phyloP scores from a whole-genome alignment of 2,888 invertebrate species.

The Pherbina coryleti region DNA sequence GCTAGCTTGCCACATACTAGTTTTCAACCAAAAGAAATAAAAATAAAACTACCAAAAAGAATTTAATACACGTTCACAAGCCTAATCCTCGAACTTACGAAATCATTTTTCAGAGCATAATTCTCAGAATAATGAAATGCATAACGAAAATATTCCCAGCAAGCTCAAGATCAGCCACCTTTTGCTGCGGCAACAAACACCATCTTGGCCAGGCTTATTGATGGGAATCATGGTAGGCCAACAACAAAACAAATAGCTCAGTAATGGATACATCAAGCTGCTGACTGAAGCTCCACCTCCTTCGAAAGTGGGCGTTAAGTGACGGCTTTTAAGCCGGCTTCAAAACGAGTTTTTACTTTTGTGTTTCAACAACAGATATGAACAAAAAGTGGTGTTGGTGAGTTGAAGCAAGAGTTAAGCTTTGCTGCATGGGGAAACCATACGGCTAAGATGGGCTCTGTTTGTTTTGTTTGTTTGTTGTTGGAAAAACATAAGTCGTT shows the following conservation, averaged over 20 bases:
- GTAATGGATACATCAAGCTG: background rate
- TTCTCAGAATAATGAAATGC: slow-evolving; percentile 30
- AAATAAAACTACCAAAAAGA: background rate
- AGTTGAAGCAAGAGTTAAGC: background rate
- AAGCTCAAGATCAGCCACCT: slow-evolving; percentile 14
- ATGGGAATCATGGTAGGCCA: background rate
- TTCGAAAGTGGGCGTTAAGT: slow-evolving; percentile 1
- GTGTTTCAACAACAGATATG: background rate
- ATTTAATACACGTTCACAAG: background rate
- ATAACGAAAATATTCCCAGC: slow-evolving; percentile 21
- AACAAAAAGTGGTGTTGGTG: slow-evolving; percentile 28
- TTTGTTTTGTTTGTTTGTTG: background rate
- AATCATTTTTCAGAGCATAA: slow-evolving; percentile 16
- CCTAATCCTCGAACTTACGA: slow-evolving; percentile 1
- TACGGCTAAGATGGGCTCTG: background rate
- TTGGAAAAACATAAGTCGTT: background rate
- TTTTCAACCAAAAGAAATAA: background rate
- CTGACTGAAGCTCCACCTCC: slow-evolving; percentile 18
- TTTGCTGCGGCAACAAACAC: slow-evolving; percentile 35
- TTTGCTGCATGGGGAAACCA: background rate
- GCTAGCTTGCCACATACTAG: background rate
- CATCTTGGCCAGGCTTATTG: slow-evolving; percentile 24
- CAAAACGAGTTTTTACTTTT: slow-evolving; percentile 11
- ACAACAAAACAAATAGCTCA: background rate
- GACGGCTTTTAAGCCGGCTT: background rate